Percentiles rank a stretch among this genome's conserved stretches.
phyloP scores from a whole-genome alignment of 2,113 vertebrate species.

The Xiphophorus maculatus region DNA sequence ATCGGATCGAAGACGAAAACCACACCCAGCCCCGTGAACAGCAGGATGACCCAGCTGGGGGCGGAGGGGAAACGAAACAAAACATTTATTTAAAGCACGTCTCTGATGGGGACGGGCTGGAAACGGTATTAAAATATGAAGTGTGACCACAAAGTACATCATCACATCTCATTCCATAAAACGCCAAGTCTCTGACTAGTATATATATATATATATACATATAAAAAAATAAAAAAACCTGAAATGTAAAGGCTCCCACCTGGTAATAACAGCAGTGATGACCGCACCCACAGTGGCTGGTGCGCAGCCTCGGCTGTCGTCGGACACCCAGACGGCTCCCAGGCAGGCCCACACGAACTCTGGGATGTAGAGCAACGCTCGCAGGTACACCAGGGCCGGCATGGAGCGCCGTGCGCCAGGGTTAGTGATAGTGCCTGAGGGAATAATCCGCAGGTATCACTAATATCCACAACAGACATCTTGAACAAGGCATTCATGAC shows the following conservation, averaged over 20 bases:
- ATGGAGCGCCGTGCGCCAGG: conserved; percentile 90
- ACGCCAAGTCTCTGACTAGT: no score
- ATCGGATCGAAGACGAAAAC: conserved; percentile 93
- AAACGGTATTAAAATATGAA: no score
- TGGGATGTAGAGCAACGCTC: conserved; percentile 88
- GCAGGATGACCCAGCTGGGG: conserved; percentile 91
- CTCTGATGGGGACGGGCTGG: no score
- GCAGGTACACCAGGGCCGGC: conserved; percentile 88
- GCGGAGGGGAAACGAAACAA: not conserved
- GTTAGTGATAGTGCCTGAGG: conserved; percentile 93
- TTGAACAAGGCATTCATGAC: not conserved
- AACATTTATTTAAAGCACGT: not conserved
- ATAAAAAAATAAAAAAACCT: no score
- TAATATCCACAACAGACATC: not conserved
- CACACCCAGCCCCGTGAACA: conserved; percentile 84
- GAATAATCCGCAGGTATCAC: conserved; percentile 3
- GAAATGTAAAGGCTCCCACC: conserved; percentile 70
- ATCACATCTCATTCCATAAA: no score
- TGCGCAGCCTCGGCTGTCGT: conserved; percentile 83
- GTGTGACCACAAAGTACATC: no score
- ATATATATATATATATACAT: no score
- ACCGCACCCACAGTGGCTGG: conserved; percentile 82
- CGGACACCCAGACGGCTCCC: conserved; percentile 88
- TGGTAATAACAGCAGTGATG: conserved; percentile 86
- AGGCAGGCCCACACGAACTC: conserved; percentile 91